Conservation (phyloP, 2,113 vertebrate species). For the Anarhynchus alexandrinus region DNA sequence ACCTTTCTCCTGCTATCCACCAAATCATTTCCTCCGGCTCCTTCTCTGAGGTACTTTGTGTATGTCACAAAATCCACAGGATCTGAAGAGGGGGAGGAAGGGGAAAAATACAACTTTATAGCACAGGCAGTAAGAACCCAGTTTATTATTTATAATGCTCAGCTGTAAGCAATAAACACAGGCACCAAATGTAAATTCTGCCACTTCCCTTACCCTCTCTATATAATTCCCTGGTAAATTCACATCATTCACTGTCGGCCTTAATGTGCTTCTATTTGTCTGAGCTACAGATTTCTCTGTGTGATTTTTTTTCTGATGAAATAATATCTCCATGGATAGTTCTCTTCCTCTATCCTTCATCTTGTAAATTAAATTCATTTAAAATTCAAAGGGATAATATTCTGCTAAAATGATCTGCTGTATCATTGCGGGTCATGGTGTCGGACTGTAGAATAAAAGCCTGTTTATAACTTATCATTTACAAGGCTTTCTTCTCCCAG, state of each 20-base stretch:
- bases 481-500: background rate
- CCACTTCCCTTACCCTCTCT: constrained; percentile 49
- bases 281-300: constrained; percentile 32
- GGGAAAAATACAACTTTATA: background rate
- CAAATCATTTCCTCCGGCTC: background rate
- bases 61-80: background rate
- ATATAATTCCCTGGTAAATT: constrained; percentile 53
- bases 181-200: constrained; percentile 63
- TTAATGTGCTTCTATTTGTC: constrained; percentile 52
- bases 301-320: constrained; percentile 1
- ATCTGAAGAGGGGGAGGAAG: background rate
- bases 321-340: background rate
- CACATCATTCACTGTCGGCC: constrained; percentile 34
- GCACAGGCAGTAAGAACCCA: background rate
- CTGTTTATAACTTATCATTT: background rate
- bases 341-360: background rate
- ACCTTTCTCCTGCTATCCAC: background rate
- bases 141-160: constrained; percentile 63
- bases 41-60: background rate
- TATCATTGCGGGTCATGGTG: constrained; percentile 26
- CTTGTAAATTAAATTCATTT: constrained; percentile 55
- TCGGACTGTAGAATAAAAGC: constrained; percentile 21
- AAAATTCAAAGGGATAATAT: constrained; percentile 42
- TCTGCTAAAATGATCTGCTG: constrained; percentile 7
- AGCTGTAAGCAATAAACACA: constrained; percentile 61